A percentile compares a stretch with the other conserved stretches of the same genome.
phyloP scores from a whole-genome alignment of 2,797 vertebrate genomes.

The Xenops minutus region DNA sequence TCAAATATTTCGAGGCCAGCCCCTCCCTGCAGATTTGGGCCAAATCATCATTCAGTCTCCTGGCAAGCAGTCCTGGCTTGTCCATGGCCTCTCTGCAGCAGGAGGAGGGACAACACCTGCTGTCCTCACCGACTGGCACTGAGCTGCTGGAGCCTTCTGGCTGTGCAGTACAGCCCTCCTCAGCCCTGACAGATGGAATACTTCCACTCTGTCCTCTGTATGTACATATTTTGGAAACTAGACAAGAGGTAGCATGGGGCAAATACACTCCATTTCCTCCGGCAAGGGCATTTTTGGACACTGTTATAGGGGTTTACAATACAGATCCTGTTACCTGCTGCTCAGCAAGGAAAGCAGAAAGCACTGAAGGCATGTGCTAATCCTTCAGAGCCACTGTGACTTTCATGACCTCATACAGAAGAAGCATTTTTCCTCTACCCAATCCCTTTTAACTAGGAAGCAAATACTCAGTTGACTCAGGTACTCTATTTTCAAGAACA shows the following conservation, averaged over 20 bases:
- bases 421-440: background rate
- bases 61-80: background rate
- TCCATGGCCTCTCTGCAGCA: background rate
- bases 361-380: background rate
- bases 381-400: background rate
- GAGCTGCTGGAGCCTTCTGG: fast-evolving
- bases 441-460: background rate
- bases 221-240: fast-evolving
- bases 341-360: background rate
- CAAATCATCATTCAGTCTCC: background rate
- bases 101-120: background rate
- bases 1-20: background rate
- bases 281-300: background rate
- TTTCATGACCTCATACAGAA: background rate
- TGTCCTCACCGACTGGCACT: fast-evolving
- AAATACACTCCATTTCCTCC: background rate
- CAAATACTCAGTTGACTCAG: background rate
- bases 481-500: background rate
- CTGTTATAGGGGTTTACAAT: fast-evolving
- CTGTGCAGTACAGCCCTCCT: background rate
- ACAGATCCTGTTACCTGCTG: background rate
- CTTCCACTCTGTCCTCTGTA: background rate
- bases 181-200: background rate
- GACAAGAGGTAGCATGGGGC: too few relatives aligned
- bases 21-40: background rate